Evolutionary conservation across 2,113 vertebrate genomes (phyloP).

Genomic region (Thermophis baileyi): DNA sequence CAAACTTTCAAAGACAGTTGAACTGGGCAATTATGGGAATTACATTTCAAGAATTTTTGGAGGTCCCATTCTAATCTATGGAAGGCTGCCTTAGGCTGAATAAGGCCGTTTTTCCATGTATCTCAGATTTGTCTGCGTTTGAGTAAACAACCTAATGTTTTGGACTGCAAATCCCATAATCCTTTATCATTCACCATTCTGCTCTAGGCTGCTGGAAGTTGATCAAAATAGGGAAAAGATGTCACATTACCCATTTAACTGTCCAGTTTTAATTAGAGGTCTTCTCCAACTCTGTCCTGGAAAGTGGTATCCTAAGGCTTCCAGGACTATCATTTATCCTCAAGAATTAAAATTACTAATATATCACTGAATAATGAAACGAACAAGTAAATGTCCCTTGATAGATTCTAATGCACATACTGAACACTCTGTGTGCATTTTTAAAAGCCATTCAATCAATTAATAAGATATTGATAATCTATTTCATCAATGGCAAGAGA

Average conservation of each 20-base stretch:
- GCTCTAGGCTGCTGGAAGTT: neutral
- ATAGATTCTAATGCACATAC: constrained; percentile 50
- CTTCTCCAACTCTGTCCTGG: neutral
- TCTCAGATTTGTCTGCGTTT: neutral
- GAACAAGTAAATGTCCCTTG: constrained; percentile 37
- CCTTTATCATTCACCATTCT: neutral
- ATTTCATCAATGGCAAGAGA: constrained; percentile 64
- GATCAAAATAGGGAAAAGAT: neutral
- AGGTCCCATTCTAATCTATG: neutral
- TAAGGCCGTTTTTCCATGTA: neutral
- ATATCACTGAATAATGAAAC: constrained; percentile 35
- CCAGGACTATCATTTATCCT: neutral
- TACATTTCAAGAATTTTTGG: neutral
- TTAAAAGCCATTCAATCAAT: constrained; percentile 52
- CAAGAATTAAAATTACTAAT: neutral
- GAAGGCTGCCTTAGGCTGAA: neutral
- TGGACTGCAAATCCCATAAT: neutral
- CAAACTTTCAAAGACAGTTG: neutral
- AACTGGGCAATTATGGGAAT: neutral
- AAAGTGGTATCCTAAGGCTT: neutral
- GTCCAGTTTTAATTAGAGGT: neutral
- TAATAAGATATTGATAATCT: constrained; percentile 62
- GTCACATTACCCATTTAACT: neutral
- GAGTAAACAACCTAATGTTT: neutral
- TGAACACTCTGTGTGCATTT: constrained; percentile 32